Evolutionary conservation across 2,797 vertebrate species (phyloP), one percentile per base, ranked within the genome.

Genomic region (Emys orbicularis): DNA sequence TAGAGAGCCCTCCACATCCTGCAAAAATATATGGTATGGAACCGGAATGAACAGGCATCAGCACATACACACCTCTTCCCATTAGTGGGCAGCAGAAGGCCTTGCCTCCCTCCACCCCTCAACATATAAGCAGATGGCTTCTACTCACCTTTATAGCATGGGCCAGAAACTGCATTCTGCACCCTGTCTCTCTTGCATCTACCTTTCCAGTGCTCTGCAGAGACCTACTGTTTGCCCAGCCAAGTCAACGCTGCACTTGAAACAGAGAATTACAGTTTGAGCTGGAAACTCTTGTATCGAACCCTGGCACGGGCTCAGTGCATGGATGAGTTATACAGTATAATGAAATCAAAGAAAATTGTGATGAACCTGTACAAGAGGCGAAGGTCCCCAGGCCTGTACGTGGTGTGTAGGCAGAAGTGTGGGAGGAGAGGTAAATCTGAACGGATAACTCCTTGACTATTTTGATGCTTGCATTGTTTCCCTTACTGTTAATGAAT

Each of bases 401-500:
- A 1, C 6, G 1, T 10, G 29, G 23, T 50, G 34, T 6, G 25
- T 86, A 84, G 81, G 49, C n/a, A 74, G 81, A 94, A 81, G 34
- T 12, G 47, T 53, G 29, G 37, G 72, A 92, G 80, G 50, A 50
- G 44, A 94, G 29, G 27, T 59, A 59, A 29, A 31, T 59, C 27
- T 59, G 23, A 47, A 54, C 53, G 81, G 61, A 90, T 72, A n/a
- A 87, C 94, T 96, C 96, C 86, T 93, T 90, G 72, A 57, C 85
- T 87, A 88, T 94, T 96, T 96, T 92, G 88, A 12, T 90, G 23
- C 57, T 92, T 89, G 86, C 47, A 76, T 80, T 95, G 50, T 72
- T 93, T 5, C 81, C 37, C 41, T 94, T 88, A 13, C 89, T 86
- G 94, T 89, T 96, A 47, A 96, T 96, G 92, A 59, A 72, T 95